Evolutionary conservation across 2,888 invertebrate species (phyloP).

Genomic region (Diachrysia chrysitis): DNA sequence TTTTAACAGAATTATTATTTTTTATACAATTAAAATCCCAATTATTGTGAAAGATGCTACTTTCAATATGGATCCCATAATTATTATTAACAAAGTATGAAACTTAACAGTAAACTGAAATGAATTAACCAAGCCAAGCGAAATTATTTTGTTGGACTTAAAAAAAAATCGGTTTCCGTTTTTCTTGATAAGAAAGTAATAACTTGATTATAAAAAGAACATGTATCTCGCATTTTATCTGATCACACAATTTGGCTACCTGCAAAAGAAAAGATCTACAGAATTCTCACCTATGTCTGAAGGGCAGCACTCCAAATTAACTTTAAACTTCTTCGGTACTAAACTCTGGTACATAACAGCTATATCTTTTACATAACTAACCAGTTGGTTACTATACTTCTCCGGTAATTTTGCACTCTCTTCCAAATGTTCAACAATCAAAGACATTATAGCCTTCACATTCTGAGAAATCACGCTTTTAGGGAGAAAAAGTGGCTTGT

Average conservation of each 20-base stretch:
- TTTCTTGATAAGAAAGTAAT: no score
- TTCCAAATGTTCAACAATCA: constrained; percentile 81
- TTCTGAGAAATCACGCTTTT: constrained; percentile 83
- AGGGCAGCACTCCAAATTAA: constrained; percentile 81
- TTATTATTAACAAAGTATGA: no score
- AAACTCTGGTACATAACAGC: constrained; percentile 84
- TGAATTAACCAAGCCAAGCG: no score
- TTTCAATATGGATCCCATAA: no score
- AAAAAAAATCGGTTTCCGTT: no score
- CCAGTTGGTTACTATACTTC: constrained; percentile 76
- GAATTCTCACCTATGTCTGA: constrained; percentile 81
- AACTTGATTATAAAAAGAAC: no score
- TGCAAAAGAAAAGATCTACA: not conserved
- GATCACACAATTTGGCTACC: no score
- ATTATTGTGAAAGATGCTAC: no score
- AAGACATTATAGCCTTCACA: constrained; percentile 76
- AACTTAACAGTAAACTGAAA: no score
- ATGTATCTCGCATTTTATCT: no score
- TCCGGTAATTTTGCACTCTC: constrained; percentile 80
- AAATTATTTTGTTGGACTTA: no score
- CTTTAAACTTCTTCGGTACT: constrained; percentile 81
- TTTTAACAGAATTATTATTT: not conserved
- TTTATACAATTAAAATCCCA: not conserved
- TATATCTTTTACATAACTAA: constrained; percentile 80
- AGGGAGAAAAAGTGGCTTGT: constrained; percentile 80